Percentiles rank a stretch among this genome's conserved stretches.
Conservation (phyloP, 2,797 vertebrate species). For the Crax fasciolata region DNA sequence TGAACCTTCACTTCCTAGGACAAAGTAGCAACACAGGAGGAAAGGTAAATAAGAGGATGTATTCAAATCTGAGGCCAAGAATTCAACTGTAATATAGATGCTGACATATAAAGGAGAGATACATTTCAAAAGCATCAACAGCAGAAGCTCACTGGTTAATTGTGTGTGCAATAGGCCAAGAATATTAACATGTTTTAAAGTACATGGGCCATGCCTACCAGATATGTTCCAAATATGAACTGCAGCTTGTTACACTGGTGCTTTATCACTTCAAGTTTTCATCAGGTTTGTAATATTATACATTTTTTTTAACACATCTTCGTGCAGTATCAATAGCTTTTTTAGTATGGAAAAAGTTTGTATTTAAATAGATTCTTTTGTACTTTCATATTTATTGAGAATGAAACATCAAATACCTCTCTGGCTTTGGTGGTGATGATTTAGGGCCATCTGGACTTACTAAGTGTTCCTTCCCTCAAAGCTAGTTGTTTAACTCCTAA, state of each 20-base stretch:
- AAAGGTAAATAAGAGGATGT: neutral
- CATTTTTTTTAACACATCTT: neutral
- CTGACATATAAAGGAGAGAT: neutral
- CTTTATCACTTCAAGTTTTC: neutral
- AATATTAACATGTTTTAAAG: neutral
- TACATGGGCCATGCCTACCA: neutral
- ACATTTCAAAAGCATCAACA: neutral
- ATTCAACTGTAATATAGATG: neutral
- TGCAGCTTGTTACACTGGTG: neutral
- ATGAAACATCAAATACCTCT: neutral
- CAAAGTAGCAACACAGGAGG: neutral
- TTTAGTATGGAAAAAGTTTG: neutral
- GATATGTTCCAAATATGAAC: neutral
- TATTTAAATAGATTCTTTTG: neutral
- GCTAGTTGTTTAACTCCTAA: neutral
- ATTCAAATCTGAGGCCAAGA: neutral
- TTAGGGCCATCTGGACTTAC: neutral
- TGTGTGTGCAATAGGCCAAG: neutral
- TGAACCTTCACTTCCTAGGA: slow-evolving; percentile 89
- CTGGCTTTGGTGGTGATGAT: neutral
- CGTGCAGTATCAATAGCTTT: neutral
- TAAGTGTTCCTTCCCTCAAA: neutral
- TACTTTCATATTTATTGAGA: neutral
- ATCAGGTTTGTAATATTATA: neutral
- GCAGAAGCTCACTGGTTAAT: neutral